Evolutionary conservation across 1,140 invertebrate species (phyloP).

Genomic region (Pseudomyrmex pallidus): DNA sequence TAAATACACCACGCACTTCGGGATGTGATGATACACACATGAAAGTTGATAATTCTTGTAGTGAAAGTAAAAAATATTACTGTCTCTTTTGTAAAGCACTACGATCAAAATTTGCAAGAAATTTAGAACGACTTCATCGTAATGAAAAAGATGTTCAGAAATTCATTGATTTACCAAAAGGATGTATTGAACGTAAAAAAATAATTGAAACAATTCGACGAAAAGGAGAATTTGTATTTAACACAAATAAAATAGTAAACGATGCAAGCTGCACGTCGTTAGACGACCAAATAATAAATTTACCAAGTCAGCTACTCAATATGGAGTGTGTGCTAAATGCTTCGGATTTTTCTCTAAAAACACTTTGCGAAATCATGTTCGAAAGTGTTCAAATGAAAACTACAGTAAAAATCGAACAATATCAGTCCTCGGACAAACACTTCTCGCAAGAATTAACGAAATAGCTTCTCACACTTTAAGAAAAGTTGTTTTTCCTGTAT

Average conservation of each 20-base stretch:
- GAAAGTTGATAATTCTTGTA: slow-evolving; percentile 9
- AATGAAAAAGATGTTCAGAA: slow-evolving; percentile 30
- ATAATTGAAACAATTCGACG: too few relatives aligned
- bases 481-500: slow-evolving; percentile 22
- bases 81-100: slow-evolving; percentile 3
- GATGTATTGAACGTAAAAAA: slow-evolving; percentile 24
- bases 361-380: slow-evolving; percentile 19
- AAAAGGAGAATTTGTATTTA: too few relatives aligned
- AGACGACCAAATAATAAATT: slow-evolving; percentile 14
- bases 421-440: not conserved
- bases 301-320: not conserved
- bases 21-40: slow-evolving; percentile 3
- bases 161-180: slow-evolving; percentile 21
- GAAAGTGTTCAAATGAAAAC: not conserved
- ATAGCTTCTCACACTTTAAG: slow-evolving; percentile 46
- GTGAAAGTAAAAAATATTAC: not conserved
- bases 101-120: slow-evolving; percentile 14
- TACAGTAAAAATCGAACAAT: not conserved
- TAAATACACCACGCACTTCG: not conserved
- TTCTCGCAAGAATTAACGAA: slow-evolving; percentile 7
- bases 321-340: slow-evolving; percentile 3
- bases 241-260: too few relatives aligned
- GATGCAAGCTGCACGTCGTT: too few relatives aligned
- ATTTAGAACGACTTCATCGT: slow-evolving; percentile 11
- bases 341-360: slow-evolving; percentile 18